These are phyloP conservation scores for Tetrax tetrax DNA, from an alignment of 2,113 vertebrate species.

Conservation along the genomic window DNA sequence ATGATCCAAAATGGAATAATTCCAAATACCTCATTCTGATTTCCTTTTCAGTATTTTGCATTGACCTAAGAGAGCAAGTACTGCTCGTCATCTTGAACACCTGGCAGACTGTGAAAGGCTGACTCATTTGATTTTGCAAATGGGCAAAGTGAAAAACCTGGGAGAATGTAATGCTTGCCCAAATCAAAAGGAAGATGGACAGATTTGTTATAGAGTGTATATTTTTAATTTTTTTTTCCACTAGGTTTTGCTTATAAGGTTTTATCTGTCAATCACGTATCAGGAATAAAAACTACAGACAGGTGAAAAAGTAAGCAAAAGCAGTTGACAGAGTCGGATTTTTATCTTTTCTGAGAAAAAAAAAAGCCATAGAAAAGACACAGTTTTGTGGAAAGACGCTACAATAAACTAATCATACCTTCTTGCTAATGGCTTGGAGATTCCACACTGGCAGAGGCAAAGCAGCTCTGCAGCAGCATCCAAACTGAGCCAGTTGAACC, in stretches of 20 bases:
- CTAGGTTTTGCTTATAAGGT: neutral
- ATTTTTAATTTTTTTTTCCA: neutral
- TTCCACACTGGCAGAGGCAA: neutral
- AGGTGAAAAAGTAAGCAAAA: neutral
- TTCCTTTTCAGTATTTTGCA: slow-evolving; percentile 5
- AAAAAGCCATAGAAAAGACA: neutral
- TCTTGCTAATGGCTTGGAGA: neutral
- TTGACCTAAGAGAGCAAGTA: slow-evolving; percentile 23
- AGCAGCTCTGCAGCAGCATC: neutral
- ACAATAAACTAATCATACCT: neutral
- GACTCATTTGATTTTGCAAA: slow-evolving; percentile 32
- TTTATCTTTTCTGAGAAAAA: neutral
- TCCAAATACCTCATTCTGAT: slow-evolving; percentile 35
- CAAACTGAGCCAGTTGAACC: neutral
- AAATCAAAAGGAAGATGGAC: slow-evolving; percentile 23
- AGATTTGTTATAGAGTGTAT: neutral
- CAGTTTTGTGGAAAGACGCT: neutral
- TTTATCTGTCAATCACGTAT: neutral
- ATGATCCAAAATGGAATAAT: slow-evolving; percentile 23
- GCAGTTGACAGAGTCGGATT: neutral
- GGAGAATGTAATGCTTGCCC: neutral
- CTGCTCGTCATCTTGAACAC: slow-evolving; percentile 30
- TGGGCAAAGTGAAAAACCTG: neutral
- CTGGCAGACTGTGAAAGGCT: neutral
- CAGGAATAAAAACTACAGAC: neutral